Evolutionary conservation across 1,140 invertebrate species (phyloP).

Genomic region (Acromyrmex charruanus): DNA sequence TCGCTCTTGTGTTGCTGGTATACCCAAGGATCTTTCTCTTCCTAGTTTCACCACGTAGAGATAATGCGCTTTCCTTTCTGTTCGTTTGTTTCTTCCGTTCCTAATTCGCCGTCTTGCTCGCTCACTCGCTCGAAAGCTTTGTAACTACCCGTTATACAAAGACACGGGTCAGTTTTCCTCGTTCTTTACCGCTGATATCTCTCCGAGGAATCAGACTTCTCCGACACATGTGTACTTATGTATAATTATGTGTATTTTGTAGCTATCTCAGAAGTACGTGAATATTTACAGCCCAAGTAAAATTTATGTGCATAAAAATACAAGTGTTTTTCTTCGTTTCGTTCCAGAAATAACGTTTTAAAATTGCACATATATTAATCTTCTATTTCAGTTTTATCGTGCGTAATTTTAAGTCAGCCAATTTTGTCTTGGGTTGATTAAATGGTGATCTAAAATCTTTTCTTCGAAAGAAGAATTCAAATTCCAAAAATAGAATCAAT

Average conservation of each 20-base stretch:
- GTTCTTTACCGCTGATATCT: constrained; percentile 15
- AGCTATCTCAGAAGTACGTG: background rate
- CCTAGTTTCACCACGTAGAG: constrained; percentile 68
- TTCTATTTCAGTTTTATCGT: background rate
- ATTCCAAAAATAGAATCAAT: background rate
- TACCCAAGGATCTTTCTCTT: constrained; percentile 62
- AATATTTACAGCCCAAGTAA: background rate
- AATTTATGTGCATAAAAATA: constrained; percentile 19
- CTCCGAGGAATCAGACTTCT: background rate
- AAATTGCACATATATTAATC: background rate
- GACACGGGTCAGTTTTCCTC: constrained; percentile 56
- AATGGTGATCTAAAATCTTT: background rate
- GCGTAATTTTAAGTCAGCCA: background rate
- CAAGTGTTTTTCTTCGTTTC: background rate
- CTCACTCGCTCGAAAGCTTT: constrained; percentile 29
- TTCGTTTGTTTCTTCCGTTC: constrained; percentile 25
- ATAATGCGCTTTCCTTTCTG: constrained; percentile 50
- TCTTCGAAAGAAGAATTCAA: background rate
- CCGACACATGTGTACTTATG: constrained; percentile 15
- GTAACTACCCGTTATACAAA: constrained; percentile 25
- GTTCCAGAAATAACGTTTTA: background rate
- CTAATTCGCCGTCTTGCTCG: constrained; percentile 14
- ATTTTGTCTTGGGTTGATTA: background rate
- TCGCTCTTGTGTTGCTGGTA: constrained; percentile 1
- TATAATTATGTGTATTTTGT: constrained; percentile 14